Base-by-base conservation (phyloP, 1,140 invertebrate species). In the Drosophila sucinea region DNA sequence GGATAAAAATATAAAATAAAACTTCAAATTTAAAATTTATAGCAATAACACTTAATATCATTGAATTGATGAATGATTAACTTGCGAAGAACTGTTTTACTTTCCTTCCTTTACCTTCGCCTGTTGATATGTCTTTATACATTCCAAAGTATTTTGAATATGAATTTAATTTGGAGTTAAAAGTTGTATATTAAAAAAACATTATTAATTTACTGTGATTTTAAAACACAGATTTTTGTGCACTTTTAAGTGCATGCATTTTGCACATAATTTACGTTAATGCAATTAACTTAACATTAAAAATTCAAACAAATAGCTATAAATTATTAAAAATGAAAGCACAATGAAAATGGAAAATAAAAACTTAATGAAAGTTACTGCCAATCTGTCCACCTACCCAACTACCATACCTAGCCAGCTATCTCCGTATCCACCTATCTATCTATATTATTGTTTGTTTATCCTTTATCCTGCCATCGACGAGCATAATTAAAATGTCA, bases 401-500 rank as follows among this genome's bases (percentile, higher is more conserved):
- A 32, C 29, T 38, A 10, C 17, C 56, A 1, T 8, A 38, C 8
- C 35, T 30, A 7, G 30, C 32, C 32, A 17, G 29, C n/a, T 33
- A 17, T 4, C 25, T 10, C 17, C 72, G 33, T 33, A 10, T 10
- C 30, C 41, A 65, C 8, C 41, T 35, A 33, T 47, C 76, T 77
- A 60, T 70, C 17, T 47, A 60, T 62, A 65, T 65, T 60, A 70
- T 76, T 69, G 54, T 76, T 69, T 76, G 64, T 61, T 65, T 70
- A 73, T 38, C 56, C 56, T 66, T 51, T 60, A 60, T 67, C 56
- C 33, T 17, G 32, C 4, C 56, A 58, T 70, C 74, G 60, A 57
- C 61, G 35, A 65, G 73, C 74, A 77, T 77, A 77, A 77, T 77
- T 77, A 77, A 77, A 77, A 77, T 83, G 83, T 86, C 83, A 86